Evolutionary conservation across 2,797 vertebrate species (phyloP).

Genomic region (Nannoperca australis): DNA sequence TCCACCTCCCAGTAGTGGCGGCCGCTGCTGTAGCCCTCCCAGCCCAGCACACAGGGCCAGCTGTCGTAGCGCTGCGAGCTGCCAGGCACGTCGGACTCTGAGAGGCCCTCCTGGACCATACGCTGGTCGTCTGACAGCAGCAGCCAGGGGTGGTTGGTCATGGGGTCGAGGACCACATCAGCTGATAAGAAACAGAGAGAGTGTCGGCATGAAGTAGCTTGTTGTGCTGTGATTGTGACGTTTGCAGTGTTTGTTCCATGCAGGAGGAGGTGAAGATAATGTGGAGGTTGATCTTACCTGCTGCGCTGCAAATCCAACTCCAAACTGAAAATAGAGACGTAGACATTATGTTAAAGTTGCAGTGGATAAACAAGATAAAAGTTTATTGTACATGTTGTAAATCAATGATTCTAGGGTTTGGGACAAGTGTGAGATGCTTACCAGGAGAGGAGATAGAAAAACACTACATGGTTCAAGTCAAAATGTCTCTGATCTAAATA

Average conservation of each 20-base stretch:
- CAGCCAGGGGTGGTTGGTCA: constrained; percentile 83
- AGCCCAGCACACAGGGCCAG: constrained; percentile 81
- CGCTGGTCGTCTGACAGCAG: constrained; percentile 80
- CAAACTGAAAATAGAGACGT: constrained; percentile 77
- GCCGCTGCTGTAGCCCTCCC: constrained; percentile 78
- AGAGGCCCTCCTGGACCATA: constrained; percentile 75
- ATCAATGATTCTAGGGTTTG: neutral
- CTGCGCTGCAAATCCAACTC: constrained; percentile 82
- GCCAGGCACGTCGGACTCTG: constrained; percentile 32
- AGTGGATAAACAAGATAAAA: neutral
- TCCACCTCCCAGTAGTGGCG: constrained; percentile 87
- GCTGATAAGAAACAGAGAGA: constrained; percentile 55
- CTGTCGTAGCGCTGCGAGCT: constrained; percentile 78
- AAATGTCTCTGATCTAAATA: neutral
- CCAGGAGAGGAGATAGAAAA: neutral
- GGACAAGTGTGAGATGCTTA: neutral
- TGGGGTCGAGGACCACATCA: constrained; percentile 81
- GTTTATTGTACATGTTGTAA: neutral
- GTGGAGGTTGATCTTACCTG: constrained; percentile 60
- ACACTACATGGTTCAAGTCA: neutral
- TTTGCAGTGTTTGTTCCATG: neutral
- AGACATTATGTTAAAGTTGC: neutral
- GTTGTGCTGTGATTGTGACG: neutral
- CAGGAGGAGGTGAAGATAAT: neutral
- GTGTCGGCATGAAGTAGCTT: neutral